Percentiles rank a stretch among this genome's conserved stretches.
These are phyloP conservation scores for Armadillidium nasatum DNA, from an alignment of 1,140 invertebrate species.

Conservation along the genomic window DNA sequence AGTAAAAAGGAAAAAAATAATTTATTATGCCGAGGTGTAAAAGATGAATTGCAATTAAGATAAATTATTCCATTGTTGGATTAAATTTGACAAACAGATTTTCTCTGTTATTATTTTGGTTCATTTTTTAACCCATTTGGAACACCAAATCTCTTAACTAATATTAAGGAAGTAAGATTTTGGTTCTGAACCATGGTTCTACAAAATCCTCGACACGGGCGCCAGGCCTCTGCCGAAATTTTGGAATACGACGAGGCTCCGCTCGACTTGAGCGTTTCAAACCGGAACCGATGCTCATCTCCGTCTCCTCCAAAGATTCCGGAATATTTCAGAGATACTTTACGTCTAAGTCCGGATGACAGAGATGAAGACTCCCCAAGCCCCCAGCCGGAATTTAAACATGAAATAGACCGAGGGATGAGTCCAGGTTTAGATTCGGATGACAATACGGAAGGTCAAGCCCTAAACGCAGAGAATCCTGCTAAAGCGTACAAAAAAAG, in stretches of 20 bases:
- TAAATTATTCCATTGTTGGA: too few relatives aligned
- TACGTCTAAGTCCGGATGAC: constrained; percentile 28
- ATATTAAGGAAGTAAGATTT: neutral
- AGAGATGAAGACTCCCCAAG: constrained; percentile 18
- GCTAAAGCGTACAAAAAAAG: constrained; percentile 80
- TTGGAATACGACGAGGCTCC: constrained; percentile 52
- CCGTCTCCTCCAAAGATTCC: constrained; percentile 48
- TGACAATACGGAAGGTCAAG: constrained; percentile 60
- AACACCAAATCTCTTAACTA: too few relatives aligned
- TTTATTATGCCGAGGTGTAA: too few relatives aligned
- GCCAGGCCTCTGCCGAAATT: constrained; percentile 42
- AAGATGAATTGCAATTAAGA: too few relatives aligned
- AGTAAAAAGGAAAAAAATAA: too few relatives aligned
- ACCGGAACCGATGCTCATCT: constrained; percentile 58
- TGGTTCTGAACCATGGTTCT: constrained; percentile 31
- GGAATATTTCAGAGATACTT: constrained; percentile 31
- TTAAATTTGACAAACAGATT: too few relatives aligned
- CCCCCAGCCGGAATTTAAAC: constrained; percentile 26
- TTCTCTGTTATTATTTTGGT: too few relatives aligned
- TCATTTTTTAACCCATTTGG: too few relatives aligned
- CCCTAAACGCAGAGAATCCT: constrained; percentile 50
- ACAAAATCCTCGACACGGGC: constrained; percentile 29
- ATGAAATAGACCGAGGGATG: constrained; percentile 11
- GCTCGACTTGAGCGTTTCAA: constrained; percentile 53
- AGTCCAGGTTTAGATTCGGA: constrained; percentile 59